These are phyloP conservation scores for Percina caprodes DNA, from an alignment of 2,113 vertebrate genomes.

Conservation along the genomic window DNA sequence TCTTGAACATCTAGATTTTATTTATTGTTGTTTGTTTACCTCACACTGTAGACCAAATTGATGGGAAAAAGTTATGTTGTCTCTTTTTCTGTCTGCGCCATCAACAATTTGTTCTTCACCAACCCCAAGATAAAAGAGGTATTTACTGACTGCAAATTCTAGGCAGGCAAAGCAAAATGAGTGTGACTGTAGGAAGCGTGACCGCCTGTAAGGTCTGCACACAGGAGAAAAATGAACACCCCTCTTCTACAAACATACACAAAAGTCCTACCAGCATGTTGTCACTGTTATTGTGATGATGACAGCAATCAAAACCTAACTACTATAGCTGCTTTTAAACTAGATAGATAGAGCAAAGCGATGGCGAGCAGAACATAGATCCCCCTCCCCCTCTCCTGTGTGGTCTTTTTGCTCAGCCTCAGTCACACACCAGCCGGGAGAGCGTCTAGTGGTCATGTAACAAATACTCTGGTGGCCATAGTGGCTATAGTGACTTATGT, in stretches of 20 bases:
- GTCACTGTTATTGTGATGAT: neutral
- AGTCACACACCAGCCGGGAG: no score
- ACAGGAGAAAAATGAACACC: slow-evolving; percentile 1
- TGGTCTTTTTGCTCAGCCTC: no score
- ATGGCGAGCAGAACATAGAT: neutral
- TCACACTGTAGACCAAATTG: neutral
- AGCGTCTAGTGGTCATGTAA: no score
- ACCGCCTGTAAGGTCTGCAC: neutral
- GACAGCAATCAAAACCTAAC: neutral
- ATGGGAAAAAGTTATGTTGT: neutral
- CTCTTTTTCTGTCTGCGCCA: slow-evolving; percentile 18
- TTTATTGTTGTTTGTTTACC: slow-evolving; percentile 12
- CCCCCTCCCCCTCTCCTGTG: no score
- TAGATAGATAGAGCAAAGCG: neutral
- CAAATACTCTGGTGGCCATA: no score
- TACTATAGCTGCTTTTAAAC: neutral
- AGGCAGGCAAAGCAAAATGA: slow-evolving; percentile 4
- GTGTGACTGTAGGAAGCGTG: slow-evolving; percentile 12
- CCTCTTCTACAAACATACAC: neutral
- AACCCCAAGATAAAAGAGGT: slow-evolving; percentile 9
- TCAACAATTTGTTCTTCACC: neutral
- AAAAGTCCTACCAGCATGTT: neutral
- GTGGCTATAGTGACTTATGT: no score
- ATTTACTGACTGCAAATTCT: slow-evolving; percentile 17
- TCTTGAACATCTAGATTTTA: neutral